Conservation (phyloP, 2,888 invertebrate genomes). For the Seladonia tumulorum region DNA sequence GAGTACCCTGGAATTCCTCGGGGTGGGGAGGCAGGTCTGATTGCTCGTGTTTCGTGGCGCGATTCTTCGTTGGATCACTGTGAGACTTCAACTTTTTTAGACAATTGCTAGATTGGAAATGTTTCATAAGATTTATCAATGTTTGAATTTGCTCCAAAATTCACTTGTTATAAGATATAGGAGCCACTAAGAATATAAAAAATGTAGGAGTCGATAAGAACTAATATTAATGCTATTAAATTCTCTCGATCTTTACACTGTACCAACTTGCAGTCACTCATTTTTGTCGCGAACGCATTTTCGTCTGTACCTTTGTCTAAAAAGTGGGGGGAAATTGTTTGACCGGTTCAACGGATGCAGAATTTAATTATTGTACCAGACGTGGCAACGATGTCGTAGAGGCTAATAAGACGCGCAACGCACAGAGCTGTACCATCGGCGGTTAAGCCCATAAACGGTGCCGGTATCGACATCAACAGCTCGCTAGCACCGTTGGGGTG, state of each 20-base stretch:
- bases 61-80: neutral
- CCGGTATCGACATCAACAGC: conserved; percentile 62
- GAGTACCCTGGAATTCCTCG: neutral
- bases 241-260: no score
- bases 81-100: neutral
- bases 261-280: no score
- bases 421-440: conserved; percentile 6
- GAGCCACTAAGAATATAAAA: no score
- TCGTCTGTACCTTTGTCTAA: no score
- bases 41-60: neutral
- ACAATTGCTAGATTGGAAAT: no score
- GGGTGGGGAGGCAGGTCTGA: neutral
- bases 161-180: no score
- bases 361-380: neutral
- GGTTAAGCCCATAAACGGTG: conserved; percentile 58
- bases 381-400: neutral
- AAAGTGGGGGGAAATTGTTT: neutral
- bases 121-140: no score
- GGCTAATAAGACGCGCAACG: conserved; percentile 1
- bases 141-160: no score
- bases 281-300: no score
- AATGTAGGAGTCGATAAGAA: no score
- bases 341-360: neutral
- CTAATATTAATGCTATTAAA: no score
- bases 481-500: conserved; percentile 62